Conservation (phyloP, 2,113 vertebrate genomes). For the Petrocephalus zakoni region DNA sequence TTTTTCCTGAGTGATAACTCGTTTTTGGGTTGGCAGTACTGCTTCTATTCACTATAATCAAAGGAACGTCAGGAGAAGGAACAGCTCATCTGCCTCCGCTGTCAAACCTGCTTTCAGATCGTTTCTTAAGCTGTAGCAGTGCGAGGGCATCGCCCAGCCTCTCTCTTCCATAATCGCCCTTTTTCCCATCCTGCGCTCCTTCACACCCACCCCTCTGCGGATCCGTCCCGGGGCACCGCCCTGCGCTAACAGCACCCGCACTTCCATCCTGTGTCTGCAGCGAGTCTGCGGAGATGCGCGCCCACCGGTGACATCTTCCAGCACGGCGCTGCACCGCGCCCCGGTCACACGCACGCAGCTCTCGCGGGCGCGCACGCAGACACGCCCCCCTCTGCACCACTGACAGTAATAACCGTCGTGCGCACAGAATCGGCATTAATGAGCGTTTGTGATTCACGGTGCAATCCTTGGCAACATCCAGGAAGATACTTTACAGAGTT, state of each 20-base stretch:
- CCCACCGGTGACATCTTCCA: conserved; percentile 16
- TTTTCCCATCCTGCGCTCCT: conserved; percentile 9
- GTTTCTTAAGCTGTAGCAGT: neutral
- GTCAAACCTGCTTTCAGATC: neutral
- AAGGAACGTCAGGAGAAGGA: neutral
- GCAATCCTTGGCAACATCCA: neutral
- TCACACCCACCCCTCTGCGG: neutral
- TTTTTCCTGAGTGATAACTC: neutral
- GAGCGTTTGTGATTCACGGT: neutral
- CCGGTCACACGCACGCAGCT: neutral
- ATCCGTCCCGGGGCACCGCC: neutral
- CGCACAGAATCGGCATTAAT: neutral
- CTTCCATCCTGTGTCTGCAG: conserved; percentile 31
- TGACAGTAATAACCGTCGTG: neutral
- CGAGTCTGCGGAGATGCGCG: conserved; percentile 8
- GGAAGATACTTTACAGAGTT: neutral
- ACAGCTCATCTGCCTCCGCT: neutral
- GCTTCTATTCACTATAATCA: neutral
- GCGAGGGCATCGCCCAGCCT: neutral
- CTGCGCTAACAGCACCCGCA: neutral
- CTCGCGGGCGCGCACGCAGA: neutral
- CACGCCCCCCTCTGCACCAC: neutral
- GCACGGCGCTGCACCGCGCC: conserved; percentile 1
- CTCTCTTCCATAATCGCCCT: conserved; percentile 17
- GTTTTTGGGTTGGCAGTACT: neutral